Conservation (phyloP, 2,113 vertebrate genomes). For the Aplodontia rufa region DNA sequence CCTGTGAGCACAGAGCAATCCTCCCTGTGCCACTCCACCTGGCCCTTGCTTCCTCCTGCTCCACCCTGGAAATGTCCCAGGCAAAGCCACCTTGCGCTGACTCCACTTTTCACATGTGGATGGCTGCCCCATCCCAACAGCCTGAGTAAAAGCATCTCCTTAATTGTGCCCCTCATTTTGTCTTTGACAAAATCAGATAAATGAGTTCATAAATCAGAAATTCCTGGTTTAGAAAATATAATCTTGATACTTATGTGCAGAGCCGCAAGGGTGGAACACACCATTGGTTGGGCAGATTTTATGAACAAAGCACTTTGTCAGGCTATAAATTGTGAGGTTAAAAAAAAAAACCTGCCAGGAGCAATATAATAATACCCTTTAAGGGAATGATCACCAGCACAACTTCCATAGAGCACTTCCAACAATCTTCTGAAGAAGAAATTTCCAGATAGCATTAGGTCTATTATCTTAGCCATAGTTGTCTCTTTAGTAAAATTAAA, state of each 20-base stretch:
- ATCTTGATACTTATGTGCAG: not conserved
- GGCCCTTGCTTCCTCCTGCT: not conserved
- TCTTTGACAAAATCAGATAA: conserved; percentile 62
- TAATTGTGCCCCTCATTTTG: not conserved
- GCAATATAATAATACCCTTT: not conserved
- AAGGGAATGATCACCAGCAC: not conserved
- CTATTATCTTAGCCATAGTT: not conserved
- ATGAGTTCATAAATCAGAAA: not conserved
- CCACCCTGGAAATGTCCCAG: not conserved
- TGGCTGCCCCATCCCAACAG: not conserved
- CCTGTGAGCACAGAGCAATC: not conserved
- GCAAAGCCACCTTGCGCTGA: not conserved
- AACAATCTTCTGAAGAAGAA: not conserved
- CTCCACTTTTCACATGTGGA: not conserved
- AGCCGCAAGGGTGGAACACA: not conserved
- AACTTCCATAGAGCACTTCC: not conserved
- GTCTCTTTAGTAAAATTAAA: not conserved
- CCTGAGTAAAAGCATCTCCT: not conserved
- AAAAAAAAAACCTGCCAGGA: not conserved
- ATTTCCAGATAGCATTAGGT: not conserved
- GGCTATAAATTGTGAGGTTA: not conserved
- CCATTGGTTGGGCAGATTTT: not conserved
- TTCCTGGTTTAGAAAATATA: not conserved
- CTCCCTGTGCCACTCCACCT: not conserved
- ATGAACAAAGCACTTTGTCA: not conserved